Evolutionary conservation across 2,888 invertebrate genomes (phyloP).

Genomic region (Caenorhabditis sinica): DNA sequence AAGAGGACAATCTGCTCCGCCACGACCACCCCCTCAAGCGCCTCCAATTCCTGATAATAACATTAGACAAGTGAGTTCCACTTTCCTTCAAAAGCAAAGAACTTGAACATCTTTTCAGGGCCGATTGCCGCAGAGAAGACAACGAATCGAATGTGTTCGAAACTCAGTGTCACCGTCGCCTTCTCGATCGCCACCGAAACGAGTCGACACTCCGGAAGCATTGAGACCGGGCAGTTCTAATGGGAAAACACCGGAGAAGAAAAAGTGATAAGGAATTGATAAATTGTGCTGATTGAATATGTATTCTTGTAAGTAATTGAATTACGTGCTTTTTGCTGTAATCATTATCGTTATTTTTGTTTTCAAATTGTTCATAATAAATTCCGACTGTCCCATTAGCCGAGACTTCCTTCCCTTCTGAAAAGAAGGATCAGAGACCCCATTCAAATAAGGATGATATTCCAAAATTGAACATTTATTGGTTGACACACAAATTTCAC

Average conservation of each 20-base stretch:
- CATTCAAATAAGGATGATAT: too few species aligned
- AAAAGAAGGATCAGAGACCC: too few species aligned
- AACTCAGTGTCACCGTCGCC: neutral
- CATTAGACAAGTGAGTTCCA: too few species aligned
- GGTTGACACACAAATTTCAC: neutral
- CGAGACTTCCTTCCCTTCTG: too few species aligned
- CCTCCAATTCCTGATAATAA: too few species aligned
- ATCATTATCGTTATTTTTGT: too few species aligned
- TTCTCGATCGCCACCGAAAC: neutral
- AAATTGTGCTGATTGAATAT: too few species aligned
- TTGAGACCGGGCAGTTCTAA: neutral
- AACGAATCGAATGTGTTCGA: neutral
- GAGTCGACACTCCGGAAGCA: neutral
- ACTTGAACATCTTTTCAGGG: neutral
- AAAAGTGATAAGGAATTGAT: neutral
- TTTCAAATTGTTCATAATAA: too few species aligned
- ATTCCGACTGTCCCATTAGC: too few species aligned
- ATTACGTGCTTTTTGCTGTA: too few species aligned
- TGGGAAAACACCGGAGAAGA: neutral
- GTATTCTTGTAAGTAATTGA: neutral
- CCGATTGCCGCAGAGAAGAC: neutral
- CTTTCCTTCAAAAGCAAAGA: neutral
- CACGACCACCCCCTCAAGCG: neutral
- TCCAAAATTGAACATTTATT: too few species aligned
- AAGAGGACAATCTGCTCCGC: neutral